Conservation (phyloP, 2,113 vertebrate genomes). For the Pseudolaguvia tuberculata region DNA sequence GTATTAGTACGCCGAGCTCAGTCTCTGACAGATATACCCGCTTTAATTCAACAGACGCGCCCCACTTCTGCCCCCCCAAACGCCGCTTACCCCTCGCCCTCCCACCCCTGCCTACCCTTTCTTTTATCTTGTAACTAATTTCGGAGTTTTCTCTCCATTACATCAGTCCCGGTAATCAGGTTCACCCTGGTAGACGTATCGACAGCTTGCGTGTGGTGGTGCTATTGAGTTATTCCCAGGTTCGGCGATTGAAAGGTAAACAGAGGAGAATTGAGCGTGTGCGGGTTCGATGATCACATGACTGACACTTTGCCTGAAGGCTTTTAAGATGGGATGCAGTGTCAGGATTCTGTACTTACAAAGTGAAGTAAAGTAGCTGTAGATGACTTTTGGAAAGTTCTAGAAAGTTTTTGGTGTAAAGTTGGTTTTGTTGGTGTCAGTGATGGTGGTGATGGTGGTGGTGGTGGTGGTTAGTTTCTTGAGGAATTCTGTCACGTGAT, state of each 20-base stretch:
- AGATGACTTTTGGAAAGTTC: no score
- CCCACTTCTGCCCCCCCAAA: no score
- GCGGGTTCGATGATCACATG: constrained; percentile 4
- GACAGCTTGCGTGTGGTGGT: constrained; percentile 65
- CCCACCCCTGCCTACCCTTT: constrained; percentile 21
- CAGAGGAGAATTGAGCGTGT: constrained; percentile 55
- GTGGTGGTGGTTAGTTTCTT: no score
- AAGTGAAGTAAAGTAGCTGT: no score
- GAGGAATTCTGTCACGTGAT: no score
- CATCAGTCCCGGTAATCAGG: constrained; percentile 64
- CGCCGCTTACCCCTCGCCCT: no score
- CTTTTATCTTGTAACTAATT: constrained; percentile 77
- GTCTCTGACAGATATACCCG: constrained; percentile 76
- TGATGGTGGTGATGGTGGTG: no score
- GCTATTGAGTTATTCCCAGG: constrained; percentile 60
- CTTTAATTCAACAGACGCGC: constrained; percentile 63
- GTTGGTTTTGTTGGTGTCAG: no score
- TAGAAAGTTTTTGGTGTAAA: no score
- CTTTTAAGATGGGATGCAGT: no score
- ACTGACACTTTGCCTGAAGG: neutral
- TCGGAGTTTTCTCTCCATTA: constrained; percentile 64
- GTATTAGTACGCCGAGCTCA: constrained; percentile 74
- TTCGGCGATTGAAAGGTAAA: constrained; percentile 69
- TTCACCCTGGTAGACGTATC: constrained; percentile 64
- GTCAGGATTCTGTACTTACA: no score